Evolutionary conservation across 35 echinoderm and acorn worm genomes (phyloP).

Genomic region (Ophiothrix spiculata): DNA sequence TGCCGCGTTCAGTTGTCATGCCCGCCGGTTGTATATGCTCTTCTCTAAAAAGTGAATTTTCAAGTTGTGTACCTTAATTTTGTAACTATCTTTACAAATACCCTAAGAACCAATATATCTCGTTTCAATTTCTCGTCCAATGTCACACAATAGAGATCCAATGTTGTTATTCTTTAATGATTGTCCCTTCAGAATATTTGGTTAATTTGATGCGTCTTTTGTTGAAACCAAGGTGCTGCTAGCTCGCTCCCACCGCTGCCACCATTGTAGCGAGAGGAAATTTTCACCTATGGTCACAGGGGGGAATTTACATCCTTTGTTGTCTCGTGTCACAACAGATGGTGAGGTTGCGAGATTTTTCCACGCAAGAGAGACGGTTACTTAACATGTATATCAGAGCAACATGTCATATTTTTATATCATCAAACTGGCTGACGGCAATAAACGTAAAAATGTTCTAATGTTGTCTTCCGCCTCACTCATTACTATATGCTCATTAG

Average conservation of each 20-base stretch:
- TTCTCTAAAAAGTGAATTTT: neutral
- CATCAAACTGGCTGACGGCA: too few relatives aligned
- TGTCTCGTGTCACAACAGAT: neutral
- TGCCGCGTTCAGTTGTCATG: too few relatives aligned
- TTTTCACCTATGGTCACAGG: neutral
- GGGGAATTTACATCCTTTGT: neutral
- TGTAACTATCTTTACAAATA: neutral
- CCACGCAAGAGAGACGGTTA: too few relatives aligned
- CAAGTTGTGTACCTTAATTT: neutral
- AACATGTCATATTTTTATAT: too few relatives aligned
- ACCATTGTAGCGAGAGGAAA: too few relatives aligned
- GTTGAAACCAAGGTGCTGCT: neutral
- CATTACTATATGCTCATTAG: neutral
- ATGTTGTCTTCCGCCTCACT: neutral
- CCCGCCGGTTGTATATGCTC: neutral
- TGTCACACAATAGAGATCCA: neutral
- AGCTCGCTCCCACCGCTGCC: neutral
- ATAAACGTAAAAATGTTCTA: too few relatives aligned
- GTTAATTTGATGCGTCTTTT: constrained; percentile 10
- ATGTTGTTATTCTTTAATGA: constrained; percentile 13
- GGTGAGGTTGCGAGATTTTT: neutral
- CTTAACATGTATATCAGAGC: too few relatives aligned
- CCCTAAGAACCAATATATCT: neutral
- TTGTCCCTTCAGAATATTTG: constrained; percentile 1
- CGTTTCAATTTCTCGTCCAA: neutral